phyloP scores from a whole-genome alignment of 2,113 vertebrate species.

The Labeo catla region DNA sequence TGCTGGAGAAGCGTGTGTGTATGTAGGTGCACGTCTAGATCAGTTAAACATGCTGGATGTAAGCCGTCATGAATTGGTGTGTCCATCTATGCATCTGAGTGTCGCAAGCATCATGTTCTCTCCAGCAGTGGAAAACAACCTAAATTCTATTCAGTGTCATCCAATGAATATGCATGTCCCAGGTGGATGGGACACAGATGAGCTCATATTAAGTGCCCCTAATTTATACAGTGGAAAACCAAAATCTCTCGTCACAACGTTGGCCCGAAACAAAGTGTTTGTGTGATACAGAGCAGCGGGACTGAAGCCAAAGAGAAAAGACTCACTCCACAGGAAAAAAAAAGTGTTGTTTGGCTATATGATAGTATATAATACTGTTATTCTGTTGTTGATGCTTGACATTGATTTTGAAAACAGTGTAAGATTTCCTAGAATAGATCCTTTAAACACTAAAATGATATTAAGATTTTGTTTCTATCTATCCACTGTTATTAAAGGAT shows the following conservation, averaged over 20 bases:
- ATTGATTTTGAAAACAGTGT: conserved; percentile 32
- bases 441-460: conserved; percentile 20
- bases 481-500: conserved; percentile 20
- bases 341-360: neutral
- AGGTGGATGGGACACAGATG: conserved; percentile 23
- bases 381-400: conserved; percentile 22
- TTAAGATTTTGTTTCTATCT: conserved; percentile 29
- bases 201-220: conserved; percentile 14
- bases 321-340: neutral
- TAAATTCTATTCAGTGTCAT: conserved; percentile 6
- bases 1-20: conserved; percentile 54
- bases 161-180: conserved; percentile 45
- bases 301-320: conserved; percentile 45
- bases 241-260: conserved; percentile 44
- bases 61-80: conserved; percentile 1
- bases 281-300: conserved; percentile 4
- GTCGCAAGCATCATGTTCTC: conserved; percentile 10
- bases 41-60: neutral
- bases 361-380: neutral
- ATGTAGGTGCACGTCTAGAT: neutral
- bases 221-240: conserved; percentile 52
- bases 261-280: neutral
- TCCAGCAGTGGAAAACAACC: conserved; percentile 28
- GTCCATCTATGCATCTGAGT: conserved; percentile 39
- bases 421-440: conserved; percentile 21